Base-by-base conservation (phyloP, 2,888 invertebrate species). In the Crossocerus cetratus region DNA sequence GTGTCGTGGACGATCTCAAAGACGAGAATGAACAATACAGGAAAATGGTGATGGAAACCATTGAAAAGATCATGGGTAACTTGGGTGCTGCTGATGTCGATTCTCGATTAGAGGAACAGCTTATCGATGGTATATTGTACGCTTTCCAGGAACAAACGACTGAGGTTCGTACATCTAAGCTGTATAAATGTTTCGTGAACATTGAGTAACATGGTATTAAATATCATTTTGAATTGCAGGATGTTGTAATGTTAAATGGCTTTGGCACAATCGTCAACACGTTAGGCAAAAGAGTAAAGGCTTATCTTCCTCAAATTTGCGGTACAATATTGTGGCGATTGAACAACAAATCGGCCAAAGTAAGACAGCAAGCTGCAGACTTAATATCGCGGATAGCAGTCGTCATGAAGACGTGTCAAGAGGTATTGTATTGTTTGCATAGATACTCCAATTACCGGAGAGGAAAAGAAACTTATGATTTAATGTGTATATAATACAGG, bases 31-130 rank as follows among this genome's bases (percentile, higher is more conserved):
- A 99, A 90, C 98, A 99, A 89, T 99, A 99, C 91, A 93, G 99
- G 74, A 99, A 99, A 92, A 99, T 99, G 99, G 99, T 99, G 2
- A 99, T 99, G 98, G 99, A 99, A 91, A 99, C 99, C 0, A 99
- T 99, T 70, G 99, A 99, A 90, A 99, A 99, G 91, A 98, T 99
- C 69, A 97, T 99, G 94, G 97, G 97, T 2, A 98, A 98, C 91
- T 92, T 99, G 74, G 99, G 99, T 18, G 98, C 99, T 0, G 97
- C 98, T 0, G 99, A 99, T 88, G 98, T 99, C 62, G 99, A 99
- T 91, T 98, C 98, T 0, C 94, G 99, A 55, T 92, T 99, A 2
- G 99, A 99, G 90, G 99, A 99, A 91, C 99, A 99, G 87, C 94
- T 99, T 43, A 99, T 99, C 90, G 99, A 99, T 88, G 99, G 99